phyloP scores from a whole-genome alignment of 2,888 invertebrate species.

The Ctena decussata region DNA sequence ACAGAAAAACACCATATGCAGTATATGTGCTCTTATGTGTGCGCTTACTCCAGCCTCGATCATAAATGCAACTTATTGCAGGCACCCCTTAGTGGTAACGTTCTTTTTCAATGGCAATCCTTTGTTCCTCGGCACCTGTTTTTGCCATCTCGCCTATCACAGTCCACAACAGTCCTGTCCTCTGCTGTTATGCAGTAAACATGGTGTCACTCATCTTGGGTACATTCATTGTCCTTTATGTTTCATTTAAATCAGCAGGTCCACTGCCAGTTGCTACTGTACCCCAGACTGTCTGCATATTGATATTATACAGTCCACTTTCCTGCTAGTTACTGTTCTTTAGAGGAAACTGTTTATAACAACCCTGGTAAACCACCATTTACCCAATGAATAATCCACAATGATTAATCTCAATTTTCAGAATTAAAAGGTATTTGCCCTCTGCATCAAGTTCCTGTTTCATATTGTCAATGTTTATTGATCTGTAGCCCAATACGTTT shows the following conservation, averaged over 20 bases:
- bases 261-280: constrained; percentile 26
- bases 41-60: constrained; percentile 67
- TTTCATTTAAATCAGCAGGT: constrained; percentile 22
- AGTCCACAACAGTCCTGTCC: constrained; percentile 34
- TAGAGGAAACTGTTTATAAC: neutral
- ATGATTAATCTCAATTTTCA: neutral
- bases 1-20: constrained; percentile 60
- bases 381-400: neutral
- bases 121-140: constrained; percentile 38
- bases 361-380: neutral
- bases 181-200: constrained; percentile 23
- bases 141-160: constrained; percentile 27
- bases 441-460: neutral
- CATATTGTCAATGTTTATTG: neutral
- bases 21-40: constrained; percentile 63
- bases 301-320: constrained; percentile 4
- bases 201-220: constrained; percentile 15
- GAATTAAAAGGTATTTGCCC: neutral
- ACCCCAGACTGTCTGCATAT: constrained; percentile 33
- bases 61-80: constrained; percentile 46
- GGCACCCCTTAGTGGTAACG: constrained; percentile 43
- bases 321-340: neutral
- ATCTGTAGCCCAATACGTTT: neutral
- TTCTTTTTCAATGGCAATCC: constrained; percentile 16
- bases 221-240: constrained; percentile 13